phyloP scores from a whole-genome alignment of 1,140 invertebrate genomes.

The Lordiphosa collinella region DNA sequence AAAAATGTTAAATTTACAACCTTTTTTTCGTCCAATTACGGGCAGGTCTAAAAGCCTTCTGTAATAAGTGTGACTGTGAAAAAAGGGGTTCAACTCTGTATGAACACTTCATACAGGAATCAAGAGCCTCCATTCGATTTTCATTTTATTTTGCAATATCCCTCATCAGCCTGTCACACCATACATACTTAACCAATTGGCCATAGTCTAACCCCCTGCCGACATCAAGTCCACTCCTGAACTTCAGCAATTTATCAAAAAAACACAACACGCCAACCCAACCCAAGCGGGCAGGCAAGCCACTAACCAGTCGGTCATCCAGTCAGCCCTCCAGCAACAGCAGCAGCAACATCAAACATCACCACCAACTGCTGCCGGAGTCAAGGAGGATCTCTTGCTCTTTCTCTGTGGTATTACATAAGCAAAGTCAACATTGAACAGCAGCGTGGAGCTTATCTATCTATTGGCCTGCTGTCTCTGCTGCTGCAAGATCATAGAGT shows the following conservation, averaged over 20 bases:
- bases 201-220: background rate
- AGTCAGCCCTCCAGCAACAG: conserved; percentile 37
- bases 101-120: too few species aligned
- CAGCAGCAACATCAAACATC: conserved; percentile 9
- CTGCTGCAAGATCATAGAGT: conserved; percentile 23
- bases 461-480: conserved; percentile 43
- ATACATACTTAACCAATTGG: conserved; percentile 16
- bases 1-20: too few species aligned
- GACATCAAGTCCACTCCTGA: conserved; percentile 35
- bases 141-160: too few species aligned
- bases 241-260: conserved; percentile 59
- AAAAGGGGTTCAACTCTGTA: too few species aligned
- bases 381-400: conserved; percentile 40
- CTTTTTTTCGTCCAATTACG: too few species aligned
- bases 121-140: too few species aligned
- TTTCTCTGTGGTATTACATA: conserved; percentile 56
- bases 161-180: too few species aligned
- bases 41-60: too few species aligned
- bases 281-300: conserved; percentile 11
- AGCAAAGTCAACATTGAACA: conserved; percentile 52
- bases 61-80: too few species aligned
- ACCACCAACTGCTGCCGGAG: conserved; percentile 19
- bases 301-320: conserved; percentile 18
- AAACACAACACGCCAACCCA: conserved; percentile 40
- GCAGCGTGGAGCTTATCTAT: conserved; percentile 55